Conservation (phyloP, 2,888 invertebrate genomes). For the Drosophila austrosaltans region DNA sequence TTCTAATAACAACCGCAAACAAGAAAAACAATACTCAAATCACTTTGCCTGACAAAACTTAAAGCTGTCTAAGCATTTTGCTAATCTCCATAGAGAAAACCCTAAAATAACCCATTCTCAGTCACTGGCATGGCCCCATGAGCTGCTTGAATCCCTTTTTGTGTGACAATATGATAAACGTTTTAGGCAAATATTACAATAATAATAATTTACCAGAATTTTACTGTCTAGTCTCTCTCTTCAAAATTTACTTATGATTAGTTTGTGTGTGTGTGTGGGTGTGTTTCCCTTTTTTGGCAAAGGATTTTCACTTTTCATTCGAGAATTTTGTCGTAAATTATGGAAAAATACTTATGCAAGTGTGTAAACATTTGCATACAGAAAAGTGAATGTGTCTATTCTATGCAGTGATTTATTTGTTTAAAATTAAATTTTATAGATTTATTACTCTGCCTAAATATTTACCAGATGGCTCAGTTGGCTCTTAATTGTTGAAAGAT, state of each 20-base stretch:
- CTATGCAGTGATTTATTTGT: constrained; percentile 63
- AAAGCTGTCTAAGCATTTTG: constrained; percentile 43
- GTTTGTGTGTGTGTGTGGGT: constrained; percentile 20
- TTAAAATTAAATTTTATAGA: constrained; percentile 55
- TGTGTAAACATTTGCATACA: constrained; percentile 34
- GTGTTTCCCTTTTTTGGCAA: constrained; percentile 6
- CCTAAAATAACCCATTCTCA: constrained; percentile 7
- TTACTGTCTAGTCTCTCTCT: constrained; percentile 17
- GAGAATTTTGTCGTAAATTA: constrained; percentile 48
- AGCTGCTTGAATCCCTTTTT: constrained; percentile 19
- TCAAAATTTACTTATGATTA: constrained; percentile 37
- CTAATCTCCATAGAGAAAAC: constrained; percentile 50
- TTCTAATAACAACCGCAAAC: constrained; percentile 28
- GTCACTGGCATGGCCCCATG: constrained; percentile 4
- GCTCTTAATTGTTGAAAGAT: constrained; percentile 9
- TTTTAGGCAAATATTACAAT: constrained; percentile 49
- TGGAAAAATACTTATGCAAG: constrained; percentile 28
- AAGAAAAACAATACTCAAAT: constrained; percentile 16
- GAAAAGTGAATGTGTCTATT: constrained; percentile 17
- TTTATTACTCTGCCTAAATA: constrained; percentile 48
- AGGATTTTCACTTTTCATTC: constrained; percentile 60
- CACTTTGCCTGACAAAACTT: constrained; percentile 32
- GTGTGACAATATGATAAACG: constrained; percentile 52
- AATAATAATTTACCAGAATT: constrained; percentile 37
- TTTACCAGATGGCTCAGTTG: constrained; percentile 32